These are phyloP conservation scores for Garra rufa DNA, from an alignment of 2,113 vertebrate genomes.

Conservation along the genomic window DNA sequence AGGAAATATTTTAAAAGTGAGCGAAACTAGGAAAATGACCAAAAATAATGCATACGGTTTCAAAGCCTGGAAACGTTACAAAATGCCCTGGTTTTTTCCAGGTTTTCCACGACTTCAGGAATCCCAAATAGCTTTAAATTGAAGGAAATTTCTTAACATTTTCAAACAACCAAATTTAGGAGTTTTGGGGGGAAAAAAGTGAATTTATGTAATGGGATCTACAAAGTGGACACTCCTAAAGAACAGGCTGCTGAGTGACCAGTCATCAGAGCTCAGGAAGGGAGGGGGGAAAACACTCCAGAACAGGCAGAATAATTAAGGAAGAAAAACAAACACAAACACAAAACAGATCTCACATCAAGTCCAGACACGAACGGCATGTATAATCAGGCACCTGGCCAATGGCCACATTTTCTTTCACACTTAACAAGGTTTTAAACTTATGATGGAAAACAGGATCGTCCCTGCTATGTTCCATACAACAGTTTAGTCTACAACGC, in stretches of 20 bases:
- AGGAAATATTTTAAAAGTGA: background rate
- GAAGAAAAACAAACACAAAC: constrained; percentile 8
- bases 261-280: background rate
- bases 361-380: background rate
- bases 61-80: background rate
- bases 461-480: background rate
- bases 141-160: background rate
- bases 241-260: background rate
- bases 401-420: background rate
- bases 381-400: background rate
- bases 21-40: too few species aligned
- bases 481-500: background rate
- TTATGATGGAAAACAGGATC: background rate
- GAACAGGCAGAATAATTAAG: constrained; percentile 22
- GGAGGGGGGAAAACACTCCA: background rate
- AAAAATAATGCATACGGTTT: background rate
- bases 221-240: constrained; percentile 14
- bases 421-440: background rate
- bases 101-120: background rate
- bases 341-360: background rate
- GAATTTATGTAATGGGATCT: background rate
- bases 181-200: background rate
- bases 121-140: background rate
- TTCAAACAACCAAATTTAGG: background rate
- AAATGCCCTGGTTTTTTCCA: background rate